Conservation (phyloP, 2,888 invertebrate species). For the Brachylomia viminalis region DNA sequence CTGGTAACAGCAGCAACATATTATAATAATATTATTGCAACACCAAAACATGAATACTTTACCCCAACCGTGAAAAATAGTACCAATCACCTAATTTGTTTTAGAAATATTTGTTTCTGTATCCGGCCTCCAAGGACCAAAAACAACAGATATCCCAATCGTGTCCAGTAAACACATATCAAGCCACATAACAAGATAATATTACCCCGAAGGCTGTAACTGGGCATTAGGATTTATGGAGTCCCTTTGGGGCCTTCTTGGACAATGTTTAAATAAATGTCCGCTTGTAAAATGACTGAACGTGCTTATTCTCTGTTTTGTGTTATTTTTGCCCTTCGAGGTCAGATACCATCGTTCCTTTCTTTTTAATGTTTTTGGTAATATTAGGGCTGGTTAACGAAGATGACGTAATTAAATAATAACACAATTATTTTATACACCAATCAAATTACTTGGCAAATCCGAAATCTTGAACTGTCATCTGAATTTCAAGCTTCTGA, state of each 20-base stretch:
- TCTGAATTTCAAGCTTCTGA: not conserved
- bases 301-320: constrained; percentile 22
- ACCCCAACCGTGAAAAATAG: not conserved
- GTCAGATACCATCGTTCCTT: not conserved
- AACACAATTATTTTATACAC: not conserved
- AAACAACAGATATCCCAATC: constrained; percentile 13
- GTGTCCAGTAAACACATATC: constrained; percentile 36
- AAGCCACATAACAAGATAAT: constrained; percentile 51
- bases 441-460: not conserved
- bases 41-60: too few species aligned
- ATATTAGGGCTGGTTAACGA: not conserved
- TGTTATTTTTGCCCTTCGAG: not conserved
- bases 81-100: not conserved
- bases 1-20: not conserved
- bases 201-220: constrained; percentile 50
- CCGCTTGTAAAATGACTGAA: constrained; percentile 26
- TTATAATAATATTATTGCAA: not conserved
- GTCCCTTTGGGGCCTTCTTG: constrained; percentile 47
- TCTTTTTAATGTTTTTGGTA: not conserved
- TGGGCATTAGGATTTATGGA: constrained; percentile 54
- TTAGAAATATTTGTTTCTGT: constrained; percentile 5
- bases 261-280: constrained; percentile 46
- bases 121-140: constrained; percentile 17
- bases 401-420: not conserved
- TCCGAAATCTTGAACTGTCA: too few species aligned